phyloP scores from a whole-genome alignment of 1,140 invertebrate species.

The Lethrus apterus region DNA sequence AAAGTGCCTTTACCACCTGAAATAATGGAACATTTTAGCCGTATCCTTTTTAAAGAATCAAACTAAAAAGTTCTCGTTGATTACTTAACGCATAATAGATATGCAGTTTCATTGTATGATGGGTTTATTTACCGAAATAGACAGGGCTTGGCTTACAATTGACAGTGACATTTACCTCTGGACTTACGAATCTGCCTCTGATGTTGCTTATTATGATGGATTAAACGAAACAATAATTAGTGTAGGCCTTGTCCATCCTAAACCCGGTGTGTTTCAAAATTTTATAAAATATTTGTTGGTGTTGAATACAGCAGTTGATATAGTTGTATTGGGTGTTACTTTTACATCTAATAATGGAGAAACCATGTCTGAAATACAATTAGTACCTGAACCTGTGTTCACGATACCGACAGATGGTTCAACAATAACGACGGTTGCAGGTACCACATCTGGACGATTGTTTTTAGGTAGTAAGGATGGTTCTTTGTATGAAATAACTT shows the following conservation, averaged over 20 bases:
- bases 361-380: conserved; percentile 71
- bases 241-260: conserved; percentile 79
- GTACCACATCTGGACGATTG: conserved; percentile 78
- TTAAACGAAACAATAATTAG: conserved; percentile 83
- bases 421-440: conserved; percentile 73
- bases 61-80: too few species aligned
- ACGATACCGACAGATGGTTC: conserved; percentile 87
- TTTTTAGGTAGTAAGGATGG: conserved; percentile 95
- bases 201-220: conserved; percentile 91
- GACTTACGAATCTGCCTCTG: conserved; percentile 85
- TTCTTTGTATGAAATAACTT: conserved; percentile 89
- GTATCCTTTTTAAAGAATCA: conserved; percentile 58
- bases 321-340: conserved; percentile 77
- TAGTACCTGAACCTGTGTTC: conserved; percentile 91
- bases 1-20: conserved; percentile 85
- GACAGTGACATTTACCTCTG: conserved; percentile 97
- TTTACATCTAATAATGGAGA: conserved; percentile 35
- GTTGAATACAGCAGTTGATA: conserved; percentile 87
- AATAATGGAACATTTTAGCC: conserved; percentile 87
- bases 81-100: conserved; percentile 48
- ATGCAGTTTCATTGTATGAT: conserved; percentile 92
- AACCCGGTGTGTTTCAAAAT: conserved; percentile 76
- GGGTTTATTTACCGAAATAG: conserved; percentile 94
- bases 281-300: conserved; percentile 90
- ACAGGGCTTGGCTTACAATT: conserved; percentile 92